A percentile compares a stretch with the other conserved stretches of the same genome.
phyloP scores from a whole-genome alignment of 2,888 invertebrate genomes.

The Dolichopus griseipennis region DNA sequence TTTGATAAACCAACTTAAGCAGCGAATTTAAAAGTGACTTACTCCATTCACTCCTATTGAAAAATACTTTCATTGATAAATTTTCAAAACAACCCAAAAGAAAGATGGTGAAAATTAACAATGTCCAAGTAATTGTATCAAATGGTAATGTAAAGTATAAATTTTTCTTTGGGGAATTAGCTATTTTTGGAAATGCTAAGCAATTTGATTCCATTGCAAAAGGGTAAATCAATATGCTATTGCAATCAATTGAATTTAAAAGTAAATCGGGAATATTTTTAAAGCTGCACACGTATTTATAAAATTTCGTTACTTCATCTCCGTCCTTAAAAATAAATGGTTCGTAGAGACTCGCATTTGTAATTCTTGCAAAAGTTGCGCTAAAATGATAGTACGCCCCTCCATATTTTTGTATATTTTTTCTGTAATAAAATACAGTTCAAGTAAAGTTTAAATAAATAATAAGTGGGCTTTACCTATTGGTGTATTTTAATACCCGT shows the following conservation, averaged over 20 bases:
- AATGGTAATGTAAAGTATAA: not conserved
- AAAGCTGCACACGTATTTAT: too few relatives aligned
- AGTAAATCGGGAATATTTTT: too few relatives aligned
- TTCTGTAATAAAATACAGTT: too few relatives aligned
- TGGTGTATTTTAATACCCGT: too few relatives aligned
- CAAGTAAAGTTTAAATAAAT: too few relatives aligned
- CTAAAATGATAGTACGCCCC: too few relatives aligned
- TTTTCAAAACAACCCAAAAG: not conserved
- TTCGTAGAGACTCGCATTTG: not conserved
- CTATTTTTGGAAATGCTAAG: not conserved
- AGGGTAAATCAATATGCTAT: not conserved
- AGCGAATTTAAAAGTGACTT: not conserved
- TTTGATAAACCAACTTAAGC: not conserved
- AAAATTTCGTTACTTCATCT: not conserved
- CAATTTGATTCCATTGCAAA: not conserved
- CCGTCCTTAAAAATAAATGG: not conserved
- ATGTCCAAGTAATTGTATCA: not conserved
- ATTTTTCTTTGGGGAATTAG: not conserved
- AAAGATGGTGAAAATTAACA: not conserved
- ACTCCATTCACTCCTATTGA: not conserved
- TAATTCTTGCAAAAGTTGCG: not conserved
- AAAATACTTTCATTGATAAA: not conserved
- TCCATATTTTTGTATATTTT: too few relatives aligned
- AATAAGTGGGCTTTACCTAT: too few relatives aligned
- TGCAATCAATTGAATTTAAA: not conserved